Percentiles rank a stretch among this genome's conserved stretches.
These are phyloP conservation scores for Sphenopsis melanotis DNA, from an alignment of 2,797 vertebrate species.

Conservation along the genomic window DNA sequence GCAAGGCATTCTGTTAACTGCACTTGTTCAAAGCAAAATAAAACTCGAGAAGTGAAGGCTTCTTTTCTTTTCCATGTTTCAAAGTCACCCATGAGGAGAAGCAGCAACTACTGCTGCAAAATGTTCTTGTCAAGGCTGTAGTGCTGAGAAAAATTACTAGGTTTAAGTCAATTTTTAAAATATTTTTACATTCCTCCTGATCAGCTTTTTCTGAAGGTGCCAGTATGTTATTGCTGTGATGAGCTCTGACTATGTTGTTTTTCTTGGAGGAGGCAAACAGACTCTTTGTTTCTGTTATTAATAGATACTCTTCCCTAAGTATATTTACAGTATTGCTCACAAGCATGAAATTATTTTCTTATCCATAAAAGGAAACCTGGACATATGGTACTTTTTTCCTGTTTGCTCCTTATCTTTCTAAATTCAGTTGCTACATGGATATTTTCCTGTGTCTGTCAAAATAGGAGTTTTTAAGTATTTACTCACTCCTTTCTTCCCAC, in stretches of 20 bases:
- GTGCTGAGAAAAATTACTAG: not conserved
- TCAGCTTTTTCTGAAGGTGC: not conserved
- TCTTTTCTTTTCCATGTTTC: not conserved
- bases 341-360: not conserved
- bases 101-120: not conserved
- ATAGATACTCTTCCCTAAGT: not conserved
- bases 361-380: not conserved
- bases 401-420: not conserved
- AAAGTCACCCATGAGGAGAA: not conserved
- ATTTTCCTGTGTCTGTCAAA: not conserved
- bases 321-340: not conserved
- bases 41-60: not conserved
- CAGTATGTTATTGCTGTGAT: not conserved
- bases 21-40: not conserved
- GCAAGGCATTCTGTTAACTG: not conserved
- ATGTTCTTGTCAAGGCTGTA: not conserved
- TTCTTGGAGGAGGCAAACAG: not conserved
- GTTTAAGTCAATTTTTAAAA: not conserved
- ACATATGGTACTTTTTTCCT: not conserved
- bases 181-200: rapidly evolving
- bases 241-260: not conserved
- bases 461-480: not conserved
- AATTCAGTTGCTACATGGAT: not conserved
- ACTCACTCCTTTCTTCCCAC: not conserved
- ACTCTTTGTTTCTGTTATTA: not conserved